Evolutionary conservation across 53 echinoderm and acorn worm genomes (phyloP), one percentile per base, ranked within the genome.

Genomic region (Paracentrotus lividus): DNA sequence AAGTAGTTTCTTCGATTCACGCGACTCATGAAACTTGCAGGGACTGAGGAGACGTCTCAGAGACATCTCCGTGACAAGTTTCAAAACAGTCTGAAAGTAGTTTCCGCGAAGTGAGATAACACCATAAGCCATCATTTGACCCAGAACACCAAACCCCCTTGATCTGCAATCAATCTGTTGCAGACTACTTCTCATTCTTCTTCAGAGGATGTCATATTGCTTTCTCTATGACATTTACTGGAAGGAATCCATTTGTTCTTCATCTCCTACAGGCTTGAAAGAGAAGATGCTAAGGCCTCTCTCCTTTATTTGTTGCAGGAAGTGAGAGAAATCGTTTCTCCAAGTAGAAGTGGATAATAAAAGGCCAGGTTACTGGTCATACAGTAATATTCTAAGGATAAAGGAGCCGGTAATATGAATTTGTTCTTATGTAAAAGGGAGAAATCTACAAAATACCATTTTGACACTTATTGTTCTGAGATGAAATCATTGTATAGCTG

Each of bases 191-290:
- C 47, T 67, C 67, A 67, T 29, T 32, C 67, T 31, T 13, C 26
- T 47, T 81, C 47, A 78, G 10, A 77, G 81, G 47, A 72, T 26
- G 44, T 6, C 2, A 81, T 81, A 81, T 81, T 47, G 47, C 44
- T 45, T 81, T 47, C 47, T 45, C 24, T 81, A 47, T 81, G 81
- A 81, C 81, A 81, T 81, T 81, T 81, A 81, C 12, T 15, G 81
- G 47, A 81, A 81, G 47, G 47, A 81, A 81, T 81, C 81, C 81
- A 81, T 81, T 81, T 81, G 81, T 81, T 81, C 81, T 13, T 13
- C 8, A 26, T 81, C 81, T 44, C n/a, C 44, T 26, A 81, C 1
- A 15, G n/a, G 81, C 24, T 81, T 47, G 81, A 47, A 81, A n/a
- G n/a, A 45, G 47, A 27, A 81, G 81, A 81, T n/a, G 47, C 45